Conservation (phyloP, 2,113 vertebrate genomes). For the Spermophilus dauricus region DNA sequence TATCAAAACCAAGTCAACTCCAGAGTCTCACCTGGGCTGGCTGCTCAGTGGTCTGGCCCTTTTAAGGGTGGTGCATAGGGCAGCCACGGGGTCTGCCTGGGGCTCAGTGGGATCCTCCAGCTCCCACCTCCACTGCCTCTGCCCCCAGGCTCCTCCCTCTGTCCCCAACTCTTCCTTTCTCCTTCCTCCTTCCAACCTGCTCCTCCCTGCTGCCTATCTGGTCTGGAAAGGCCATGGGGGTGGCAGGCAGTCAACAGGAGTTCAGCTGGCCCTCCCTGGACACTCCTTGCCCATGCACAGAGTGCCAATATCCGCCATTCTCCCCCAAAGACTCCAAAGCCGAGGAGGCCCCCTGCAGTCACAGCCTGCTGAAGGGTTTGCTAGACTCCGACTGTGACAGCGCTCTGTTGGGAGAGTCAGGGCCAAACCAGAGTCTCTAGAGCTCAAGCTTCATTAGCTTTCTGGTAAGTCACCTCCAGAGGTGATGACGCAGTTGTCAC, state of each 20-base stretch:
- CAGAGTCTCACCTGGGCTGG: not conserved
- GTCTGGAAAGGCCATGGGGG: not conserved
- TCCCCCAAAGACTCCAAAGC: not conserved
- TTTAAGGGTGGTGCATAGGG: not conserved
- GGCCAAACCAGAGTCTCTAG: not conserved
- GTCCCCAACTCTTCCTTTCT: not conserved
- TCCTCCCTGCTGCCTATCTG: not conserved
- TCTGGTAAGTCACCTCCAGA: not conserved
- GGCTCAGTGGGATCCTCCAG: not conserved
- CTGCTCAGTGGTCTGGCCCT: not conserved
- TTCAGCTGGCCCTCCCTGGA: not conserved
- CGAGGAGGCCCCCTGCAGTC: not conserved
- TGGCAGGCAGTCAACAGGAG: no score
- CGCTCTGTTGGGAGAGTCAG: not conserved
- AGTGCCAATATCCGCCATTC: rapidly evolving
- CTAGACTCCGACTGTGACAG: not conserved
- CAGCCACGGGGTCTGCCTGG: not conserved
- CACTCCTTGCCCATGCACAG: not conserved
- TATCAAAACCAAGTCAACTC: not conserved
- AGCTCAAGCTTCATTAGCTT: no score
- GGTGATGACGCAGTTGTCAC: not conserved
- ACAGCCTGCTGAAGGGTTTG: rapidly evolving
- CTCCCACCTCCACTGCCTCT: not conserved
- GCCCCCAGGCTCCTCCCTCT: not conserved
- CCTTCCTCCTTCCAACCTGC: not conserved